phyloP scores from a whole-genome alignment of 1,140 invertebrate genomes.

The Dufourea novaeangliae region DNA sequence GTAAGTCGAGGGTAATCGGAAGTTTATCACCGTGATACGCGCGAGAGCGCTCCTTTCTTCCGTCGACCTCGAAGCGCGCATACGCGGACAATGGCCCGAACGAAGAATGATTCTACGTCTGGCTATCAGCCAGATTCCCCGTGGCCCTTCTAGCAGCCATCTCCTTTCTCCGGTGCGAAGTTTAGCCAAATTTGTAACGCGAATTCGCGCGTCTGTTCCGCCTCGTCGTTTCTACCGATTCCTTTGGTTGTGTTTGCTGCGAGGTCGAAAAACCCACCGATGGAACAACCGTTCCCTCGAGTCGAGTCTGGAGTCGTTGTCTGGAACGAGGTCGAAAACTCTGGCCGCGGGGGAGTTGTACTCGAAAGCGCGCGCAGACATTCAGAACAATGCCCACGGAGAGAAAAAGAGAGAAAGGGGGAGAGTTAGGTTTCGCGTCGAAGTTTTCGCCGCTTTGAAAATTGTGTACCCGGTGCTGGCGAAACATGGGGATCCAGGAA shows the following conservation, averaged over 20 bases:
- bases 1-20: slow-evolving; percentile 32
- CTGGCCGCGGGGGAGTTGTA: no score
- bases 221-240: no score
- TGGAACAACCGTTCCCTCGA: no score
- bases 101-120: slow-evolving; percentile 10
- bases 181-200: slow-evolving; percentile 56
- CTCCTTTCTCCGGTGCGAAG: slow-evolving; percentile 7
- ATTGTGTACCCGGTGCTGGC: slow-evolving; percentile 9
- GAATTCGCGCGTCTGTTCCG: slow-evolving; percentile 34
- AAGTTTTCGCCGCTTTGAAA: background rate
- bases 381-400: no score
- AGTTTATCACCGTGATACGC: slow-evolving; percentile 56
- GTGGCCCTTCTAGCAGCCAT: slow-evolving; percentile 42
- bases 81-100: slow-evolving; percentile 51
- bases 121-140: slow-evolving; percentile 46
- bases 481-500: slow-evolving; percentile 31
- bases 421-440: no score
- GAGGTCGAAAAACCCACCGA: no score
- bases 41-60: background rate
- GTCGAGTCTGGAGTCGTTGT: no score
- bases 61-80: background rate
- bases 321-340: no score
- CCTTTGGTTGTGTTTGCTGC: no score
- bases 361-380: no score
- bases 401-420: no score